Evolutionary conservation across 2,888 invertebrate species (phyloP), one percentile per base, ranked within the genome.

Genomic region (Muscina levida): DNA sequence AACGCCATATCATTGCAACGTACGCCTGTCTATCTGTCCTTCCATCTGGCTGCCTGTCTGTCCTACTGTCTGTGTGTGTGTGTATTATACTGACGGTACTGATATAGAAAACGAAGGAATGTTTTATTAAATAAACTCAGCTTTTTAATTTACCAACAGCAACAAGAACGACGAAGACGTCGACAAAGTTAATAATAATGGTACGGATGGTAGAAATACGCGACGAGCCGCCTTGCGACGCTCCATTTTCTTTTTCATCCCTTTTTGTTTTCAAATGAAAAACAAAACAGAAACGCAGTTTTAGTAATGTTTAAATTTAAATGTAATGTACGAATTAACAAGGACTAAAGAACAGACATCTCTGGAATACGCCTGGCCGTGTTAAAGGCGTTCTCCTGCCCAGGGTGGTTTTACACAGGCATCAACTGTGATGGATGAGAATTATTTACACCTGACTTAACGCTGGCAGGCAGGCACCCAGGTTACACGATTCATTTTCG

Each of bases 61-160:
- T 31, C 19, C 8, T 0, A 1, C 59, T 59, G 59, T 59, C 59
- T 37, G 19, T 39, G 15, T 39, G 22, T 5, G 22, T 44, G 26
- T 10, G 59, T 15, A 0, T n/a, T 56, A 66, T 56, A 57, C 1
- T 66, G 44, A 46, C 51, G 24, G 44, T 31, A 37, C 15, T 51
- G 67, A 42, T 59, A 51, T 39, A 42, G 44, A n/a, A n/a, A 51
- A 51, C 24, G 22, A 39, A 24, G 17, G 37, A 72, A 62, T 65
- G 70, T 65, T 37, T 48, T 76, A 62, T 70, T 75, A 75, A 70
- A 70, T 70, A 75, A 75, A 75, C 62, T 70, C 51, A 70, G 70
- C 75, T 75, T 75, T 75, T 62, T 75, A 75, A 75, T 70, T 62
- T 70, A 51, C 68, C 48, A 39, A 39, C 39, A 51, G 1, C 39